Evolutionary conservation across 1,140 invertebrate genomes (phyloP).

Genomic region (Stegodyphus mimosarum): DNA sequence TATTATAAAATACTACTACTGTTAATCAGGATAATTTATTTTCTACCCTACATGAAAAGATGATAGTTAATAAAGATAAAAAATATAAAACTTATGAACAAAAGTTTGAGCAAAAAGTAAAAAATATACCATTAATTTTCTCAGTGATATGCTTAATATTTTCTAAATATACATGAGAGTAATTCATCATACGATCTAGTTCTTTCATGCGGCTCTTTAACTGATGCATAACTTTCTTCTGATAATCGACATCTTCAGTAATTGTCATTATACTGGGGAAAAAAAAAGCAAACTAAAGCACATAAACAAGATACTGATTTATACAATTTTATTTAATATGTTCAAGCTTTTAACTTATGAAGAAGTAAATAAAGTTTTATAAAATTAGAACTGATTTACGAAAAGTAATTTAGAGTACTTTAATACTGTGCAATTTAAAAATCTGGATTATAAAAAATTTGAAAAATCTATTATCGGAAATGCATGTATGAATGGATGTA

Average conservation of each 20-base stretch:
- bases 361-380: too few relatives aligned
- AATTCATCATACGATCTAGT: slow-evolving; percentile 51
- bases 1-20: too few relatives aligned
- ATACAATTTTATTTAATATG: not conserved
- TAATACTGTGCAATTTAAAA: too few relatives aligned
- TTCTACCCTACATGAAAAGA: too few relatives aligned
- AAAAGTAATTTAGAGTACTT: too few relatives aligned
- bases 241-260: slow-evolving; percentile 61
- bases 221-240: slow-evolving; percentile 58
- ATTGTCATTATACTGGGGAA: slow-evolving; percentile 53
- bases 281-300: not conserved
- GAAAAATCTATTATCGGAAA: too few relatives aligned
- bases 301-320: not conserved
- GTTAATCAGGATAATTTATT: too few relatives aligned
- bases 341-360: not conserved
- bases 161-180: slow-evolving; percentile 67
- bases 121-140: slow-evolving; percentile 53
- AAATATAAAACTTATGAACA: not conserved
- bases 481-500: too few relatives aligned
- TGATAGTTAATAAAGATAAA: not conserved
- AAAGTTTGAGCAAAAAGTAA: not conserved
- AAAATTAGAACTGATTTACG: too few relatives aligned
- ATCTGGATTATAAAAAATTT: too few relatives aligned
- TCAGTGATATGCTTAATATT: slow-evolving; percentile 66
- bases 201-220: slow-evolving; percentile 56